Conservation (phyloP, 35 echinoderm and acorn worm genomes). For the Holothuria glaberrima region DNA sequence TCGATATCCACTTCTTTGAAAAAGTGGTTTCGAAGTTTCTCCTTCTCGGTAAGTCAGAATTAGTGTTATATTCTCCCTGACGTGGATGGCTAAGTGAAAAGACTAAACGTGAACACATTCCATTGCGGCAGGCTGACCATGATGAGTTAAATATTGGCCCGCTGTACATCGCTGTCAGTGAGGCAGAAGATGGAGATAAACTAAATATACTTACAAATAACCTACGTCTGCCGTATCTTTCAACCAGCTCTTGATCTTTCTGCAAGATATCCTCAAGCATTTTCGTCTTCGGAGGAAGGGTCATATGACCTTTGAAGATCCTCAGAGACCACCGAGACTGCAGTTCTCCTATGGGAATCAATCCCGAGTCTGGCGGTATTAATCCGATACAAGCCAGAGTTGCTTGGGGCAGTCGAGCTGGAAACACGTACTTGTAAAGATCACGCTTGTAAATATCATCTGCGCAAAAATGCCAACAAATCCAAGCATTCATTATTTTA, state of each 20-base stretch:
- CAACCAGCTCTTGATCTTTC: slow-evolving; percentile 31
- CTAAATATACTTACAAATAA: slow-evolving; percentile 19
- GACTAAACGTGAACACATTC: too few species aligned
- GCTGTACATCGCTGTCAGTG: too few species aligned
- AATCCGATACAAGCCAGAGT: slow-evolving; percentile 72
- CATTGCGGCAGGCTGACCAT: too few species aligned
- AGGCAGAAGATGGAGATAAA: too few species aligned
- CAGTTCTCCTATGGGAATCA: slow-evolving; percentile 64
- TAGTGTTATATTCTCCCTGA: too few species aligned
- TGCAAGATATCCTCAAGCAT: slow-evolving; percentile 70
- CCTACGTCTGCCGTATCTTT: slow-evolving; percentile 33
- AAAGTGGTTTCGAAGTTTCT: too few species aligned
- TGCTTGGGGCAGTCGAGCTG: slow-evolving; percentile 44
- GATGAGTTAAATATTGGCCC: too few species aligned
- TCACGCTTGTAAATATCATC: slow-evolving; percentile 57
- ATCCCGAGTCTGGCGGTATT: slow-evolving; percentile 51
- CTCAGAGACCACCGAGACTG: slow-evolving; percentile 57
- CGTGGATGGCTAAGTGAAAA: too few species aligned
- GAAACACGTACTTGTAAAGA: slow-evolving; percentile 68
- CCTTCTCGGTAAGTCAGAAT: too few species aligned
- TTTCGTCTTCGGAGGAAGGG: slow-evolving; percentile 33
- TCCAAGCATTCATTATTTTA: too few species aligned
- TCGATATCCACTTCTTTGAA: too few species aligned
- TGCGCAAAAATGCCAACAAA: not conserved
- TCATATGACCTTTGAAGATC: slow-evolving; percentile 62